A percentile compares a stretch with the other conserved stretches of the same genome.
Evolutionary conservation across 2,888 invertebrate species (phyloP).

Genomic region (Lycaena phlaeas): DNA sequence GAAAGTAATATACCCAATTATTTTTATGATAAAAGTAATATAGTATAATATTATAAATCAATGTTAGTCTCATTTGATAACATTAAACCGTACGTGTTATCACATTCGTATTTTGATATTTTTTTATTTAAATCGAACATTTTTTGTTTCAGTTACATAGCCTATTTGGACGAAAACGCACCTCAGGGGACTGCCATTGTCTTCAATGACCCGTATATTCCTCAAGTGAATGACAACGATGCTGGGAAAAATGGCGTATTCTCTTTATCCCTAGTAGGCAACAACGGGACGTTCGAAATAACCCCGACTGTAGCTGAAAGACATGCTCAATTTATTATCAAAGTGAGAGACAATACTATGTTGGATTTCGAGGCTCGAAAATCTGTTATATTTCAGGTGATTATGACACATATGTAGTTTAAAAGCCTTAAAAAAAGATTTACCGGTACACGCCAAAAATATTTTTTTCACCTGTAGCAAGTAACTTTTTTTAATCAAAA

Average conservation of each 20-base stretch:
- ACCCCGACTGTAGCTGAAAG: slow-evolving; percentile 87
- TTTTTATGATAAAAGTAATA: too few species aligned
- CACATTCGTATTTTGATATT: too few species aligned
- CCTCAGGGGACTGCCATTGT: slow-evolving; percentile 83
- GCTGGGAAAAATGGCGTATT: slow-evolving; percentile 89
- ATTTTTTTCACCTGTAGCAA: too few species aligned
- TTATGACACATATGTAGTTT: too few species aligned
- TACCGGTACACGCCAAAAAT: too few species aligned
- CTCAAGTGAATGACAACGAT: slow-evolving; percentile 83
- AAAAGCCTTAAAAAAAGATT: too few species aligned
- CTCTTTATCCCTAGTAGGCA: slow-evolving; percentile 81
- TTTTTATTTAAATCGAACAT: too few species aligned
- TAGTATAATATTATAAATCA: too few species aligned
- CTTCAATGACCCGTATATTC: slow-evolving; percentile 80
- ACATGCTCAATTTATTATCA: slow-evolving; percentile 83
- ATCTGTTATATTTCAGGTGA: slow-evolving; percentile 82
- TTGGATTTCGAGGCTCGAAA: slow-evolving; percentile 89
- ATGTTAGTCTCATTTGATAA: too few species aligned
- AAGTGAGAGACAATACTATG: slow-evolving; percentile 84
- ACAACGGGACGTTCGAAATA: slow-evolving; percentile 92
- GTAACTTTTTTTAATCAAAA: too few species aligned
- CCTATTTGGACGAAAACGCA: slow-evolving; percentile 85
- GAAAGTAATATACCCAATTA: too few species aligned
- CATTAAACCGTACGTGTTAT: too few species aligned
- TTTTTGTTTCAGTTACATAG: slow-evolving; percentile 78